Base-by-base conservation (phyloP, 2,888 invertebrate species). In the Ectemnius cavifrons region DNA sequence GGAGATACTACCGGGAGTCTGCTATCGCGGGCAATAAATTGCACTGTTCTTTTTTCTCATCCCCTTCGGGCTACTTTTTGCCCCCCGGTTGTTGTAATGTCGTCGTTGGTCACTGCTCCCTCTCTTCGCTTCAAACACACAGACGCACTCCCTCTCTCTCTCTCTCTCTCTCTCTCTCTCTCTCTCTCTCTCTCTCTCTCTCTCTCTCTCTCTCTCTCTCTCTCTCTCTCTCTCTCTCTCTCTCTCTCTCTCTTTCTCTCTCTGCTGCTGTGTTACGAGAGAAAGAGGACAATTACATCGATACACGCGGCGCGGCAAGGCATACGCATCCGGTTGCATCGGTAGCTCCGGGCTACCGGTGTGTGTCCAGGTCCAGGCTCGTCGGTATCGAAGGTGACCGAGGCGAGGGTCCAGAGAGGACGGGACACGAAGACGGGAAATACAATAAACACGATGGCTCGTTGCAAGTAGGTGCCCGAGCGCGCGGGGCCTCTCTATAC, bases 11-110 rank as follows among this genome's bases (percentile, higher is more conserved):
- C 75, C 82, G 80, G 80, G 77, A 81, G 83, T 56, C 75, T 75
- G 79, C 83, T 87, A 87, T 88, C 87, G 77, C 69, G 75, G 59
- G 81, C 86, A 85, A 87, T 88, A 88, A 87, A 88, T 88, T 86
- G 81, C 82, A 83, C 81, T 83, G 80, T 78, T 79, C 71, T 80
- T 84, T 84, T 83, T 81, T 80, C 72, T 71, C 70, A 70, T 74
- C 77, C 52, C 16, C 75, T 70, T 75, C 76, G 66, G 78, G 77
- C 82, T 81, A 82, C 84, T 85, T 85, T 84, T 85, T 85, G 82
- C 78, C 77, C 67, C 77, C 77, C 37, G 37, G 78, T 81, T 78
- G 77, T 72, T 70, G 71, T 71, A 78, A 74, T 77, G 69, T 71
- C 68, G 71, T 64, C 61, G 63, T 76, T 69, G 14, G 62, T 65